Evolutionary conservation across 2,113 vertebrate genomes (phyloP), one percentile per base, ranked within the genome.

Genomic region (Pachycephala philippinensis): DNA sequence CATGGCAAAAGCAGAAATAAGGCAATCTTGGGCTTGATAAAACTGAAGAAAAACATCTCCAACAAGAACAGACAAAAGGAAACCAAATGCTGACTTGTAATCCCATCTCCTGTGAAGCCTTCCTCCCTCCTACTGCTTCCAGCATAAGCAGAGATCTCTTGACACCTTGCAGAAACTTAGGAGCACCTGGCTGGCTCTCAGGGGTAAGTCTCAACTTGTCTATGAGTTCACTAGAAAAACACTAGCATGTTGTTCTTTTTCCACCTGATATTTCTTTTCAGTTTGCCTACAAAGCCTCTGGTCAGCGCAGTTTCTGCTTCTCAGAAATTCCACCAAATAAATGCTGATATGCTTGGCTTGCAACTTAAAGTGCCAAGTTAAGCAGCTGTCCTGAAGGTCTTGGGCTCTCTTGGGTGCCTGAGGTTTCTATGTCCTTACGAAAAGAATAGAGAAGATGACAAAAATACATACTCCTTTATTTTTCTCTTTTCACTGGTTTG

Each of bases 291-390:
- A 87, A 40, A 79, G 63, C 14, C 31, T 68, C 83, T 54, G 65
- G 57, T 75, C 19, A 77, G 37, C 35, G 26, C 54, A 86, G 26
- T 64, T 83, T 85, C 68, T 68, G 3, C 15, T 61, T 84, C 82
- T 92, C 66, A 93, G 92, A 93, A 84, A 56, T 49, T 74, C 49
- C 39, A 82, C 57, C 22, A 89, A 53, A 50, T 20, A 64, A 92
- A 71, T 72, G 47, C 74, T 91, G 68, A 68, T 59, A 84, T 27
- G 33, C 89, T 94, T 63, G 69, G 68, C 37, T 90, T 95, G 76
- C 88, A 88, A 77, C 4, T 83, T 59, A n/a, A 93, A 85, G 30
- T 80, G 88, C 82, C 63, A 94, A 94, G 71, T 94, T 77, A 95
- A 94, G 82, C 88, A 93, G 50, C 47, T 90, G 30, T 93, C 71